These are phyloP conservation scores for Drosophila ironensis DNA, from an alignment of 1,140 invertebrate genomes.

Conservation along the genomic window DNA sequence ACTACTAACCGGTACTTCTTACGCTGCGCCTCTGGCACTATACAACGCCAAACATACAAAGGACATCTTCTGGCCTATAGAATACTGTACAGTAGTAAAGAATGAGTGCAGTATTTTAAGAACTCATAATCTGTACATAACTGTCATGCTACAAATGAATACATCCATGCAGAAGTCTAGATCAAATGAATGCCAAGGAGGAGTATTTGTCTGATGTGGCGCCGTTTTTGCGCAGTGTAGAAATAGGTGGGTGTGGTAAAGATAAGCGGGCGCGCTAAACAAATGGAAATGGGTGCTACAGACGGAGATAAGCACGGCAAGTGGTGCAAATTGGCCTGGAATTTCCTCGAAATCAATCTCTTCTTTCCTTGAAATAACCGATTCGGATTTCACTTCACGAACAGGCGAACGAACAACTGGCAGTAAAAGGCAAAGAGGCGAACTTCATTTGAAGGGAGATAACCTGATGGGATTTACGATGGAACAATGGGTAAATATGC, in stretches of 20 bases:
- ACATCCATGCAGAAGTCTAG: no score
- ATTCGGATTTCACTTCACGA: slow-evolving; percentile 4
- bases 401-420: no score
- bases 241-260: slow-evolving; percentile 15
- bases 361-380: slow-evolving; percentile 13
- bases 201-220: background rate
- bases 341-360: slow-evolving; percentile 52
- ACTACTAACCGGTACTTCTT: no score
- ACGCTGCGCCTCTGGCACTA: no score
- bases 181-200: no score
- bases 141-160: no score
- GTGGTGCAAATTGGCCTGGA: slow-evolving; percentile 34
- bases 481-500: background rate
- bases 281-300: slow-evolving; percentile 48
- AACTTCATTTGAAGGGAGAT: slow-evolving; percentile 25
- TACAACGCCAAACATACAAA: no score
- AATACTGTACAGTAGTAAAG: no score
- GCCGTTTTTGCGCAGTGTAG: background rate
- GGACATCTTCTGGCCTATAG: no score
- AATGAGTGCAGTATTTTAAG: no score
- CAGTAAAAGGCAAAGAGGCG: slow-evolving; percentile 7
- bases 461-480: background rate
- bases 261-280: slow-evolving; percentile 48
- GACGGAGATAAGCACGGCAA: slow-evolving; percentile 35
- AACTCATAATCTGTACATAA: no score